Evolutionary conservation across 1,140 invertebrate genomes (phyloP).

Genomic region (Orius laevigatus): DNA sequence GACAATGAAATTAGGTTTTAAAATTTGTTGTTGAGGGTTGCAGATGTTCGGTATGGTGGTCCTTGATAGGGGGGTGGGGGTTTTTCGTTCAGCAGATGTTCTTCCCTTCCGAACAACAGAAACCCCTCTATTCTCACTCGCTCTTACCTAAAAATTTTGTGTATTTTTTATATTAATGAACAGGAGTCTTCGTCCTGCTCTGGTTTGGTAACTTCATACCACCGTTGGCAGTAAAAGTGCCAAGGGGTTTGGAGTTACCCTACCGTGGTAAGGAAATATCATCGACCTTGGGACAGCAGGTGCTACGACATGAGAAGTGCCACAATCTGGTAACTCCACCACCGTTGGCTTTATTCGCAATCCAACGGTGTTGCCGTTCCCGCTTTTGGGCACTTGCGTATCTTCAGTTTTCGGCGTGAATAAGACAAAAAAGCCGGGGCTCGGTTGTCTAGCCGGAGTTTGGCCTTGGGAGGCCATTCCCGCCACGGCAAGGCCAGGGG

Average conservation of each 20-base stretch:
- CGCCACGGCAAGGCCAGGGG: conserved; percentile 8
- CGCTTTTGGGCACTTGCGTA: conserved; percentile 4
- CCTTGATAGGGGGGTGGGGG: too few species aligned
- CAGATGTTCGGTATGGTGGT: too few species aligned
- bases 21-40: too few species aligned
- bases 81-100: too few species aligned
- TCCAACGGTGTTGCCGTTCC: conserved; percentile 19
- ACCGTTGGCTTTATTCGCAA: conserved; percentile 17
- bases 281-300: conserved; percentile 4
- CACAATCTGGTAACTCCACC: conserved; percentile 20
- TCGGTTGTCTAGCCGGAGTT: conserved; percentile 2
- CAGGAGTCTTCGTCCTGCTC: too few species aligned
- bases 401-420: not conserved
- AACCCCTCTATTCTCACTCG: too few species aligned
- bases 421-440: not conserved
- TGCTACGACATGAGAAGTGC: conserved; percentile 5
- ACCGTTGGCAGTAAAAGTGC: conserved; percentile 18
- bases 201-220: conserved; percentile 21
- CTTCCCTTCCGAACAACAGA: too few species aligned
- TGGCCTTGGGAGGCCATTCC: conserved; percentile 13
- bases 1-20: too few species aligned
- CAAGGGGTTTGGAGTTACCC: conserved; percentile 21
- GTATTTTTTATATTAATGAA: too few species aligned
- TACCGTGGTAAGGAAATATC: conserved; percentile 7
- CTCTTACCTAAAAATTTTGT: too few species aligned